A percentile compares a stretch with the other conserved stretches of the same genome.
Evolutionary conservation across 2,113 vertebrate genomes (phyloP).

Genomic region (Neoarius graeffei): DNA sequence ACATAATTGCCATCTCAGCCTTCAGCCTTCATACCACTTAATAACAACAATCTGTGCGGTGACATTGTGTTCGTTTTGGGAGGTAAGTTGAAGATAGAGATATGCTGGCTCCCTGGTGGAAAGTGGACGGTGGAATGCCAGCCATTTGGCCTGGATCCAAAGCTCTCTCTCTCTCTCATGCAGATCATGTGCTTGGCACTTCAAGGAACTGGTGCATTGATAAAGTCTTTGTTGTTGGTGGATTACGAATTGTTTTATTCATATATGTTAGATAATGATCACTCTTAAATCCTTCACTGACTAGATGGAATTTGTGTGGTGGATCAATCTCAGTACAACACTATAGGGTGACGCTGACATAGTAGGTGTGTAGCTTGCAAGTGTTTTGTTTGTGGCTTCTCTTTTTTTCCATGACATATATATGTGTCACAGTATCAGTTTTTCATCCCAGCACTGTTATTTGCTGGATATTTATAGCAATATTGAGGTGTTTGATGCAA

Average conservation of each 20-base stretch:
- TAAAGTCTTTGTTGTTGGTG: background rate
- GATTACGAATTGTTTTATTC: background rate
- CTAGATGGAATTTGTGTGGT: background rate
- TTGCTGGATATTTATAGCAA: background rate
- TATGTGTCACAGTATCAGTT: background rate
- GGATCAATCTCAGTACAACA: background rate
- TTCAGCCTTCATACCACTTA: slow-evolving; percentile 49
- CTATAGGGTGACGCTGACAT: background rate
- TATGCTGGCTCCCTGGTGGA: slow-evolving; percentile 14
- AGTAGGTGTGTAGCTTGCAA: background rate
- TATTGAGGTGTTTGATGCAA: background rate
- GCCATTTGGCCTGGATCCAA: slow-evolving; percentile 37
- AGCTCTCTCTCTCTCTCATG: slow-evolving; percentile 49
- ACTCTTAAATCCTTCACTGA: background rate
- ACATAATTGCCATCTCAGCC: slow-evolving; percentile 25
- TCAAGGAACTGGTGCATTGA: slow-evolving; percentile 8
- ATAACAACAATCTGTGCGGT: slow-evolving; percentile 47
- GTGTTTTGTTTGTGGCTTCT: background rate
- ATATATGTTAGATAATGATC: background rate
- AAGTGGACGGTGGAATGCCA: slow-evolving; percentile 26
- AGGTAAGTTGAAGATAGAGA: slow-evolving; percentile 41
- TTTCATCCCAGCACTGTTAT: background rate
- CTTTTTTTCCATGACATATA: background rate
- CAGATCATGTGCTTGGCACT: slow-evolving; percentile 17
- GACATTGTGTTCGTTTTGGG: slow-evolving; percentile 45